Percentiles rank a stretch among this genome's conserved stretches.
Conservation (phyloP, 2,888 invertebrate species). For the Acleris cristana region DNA sequence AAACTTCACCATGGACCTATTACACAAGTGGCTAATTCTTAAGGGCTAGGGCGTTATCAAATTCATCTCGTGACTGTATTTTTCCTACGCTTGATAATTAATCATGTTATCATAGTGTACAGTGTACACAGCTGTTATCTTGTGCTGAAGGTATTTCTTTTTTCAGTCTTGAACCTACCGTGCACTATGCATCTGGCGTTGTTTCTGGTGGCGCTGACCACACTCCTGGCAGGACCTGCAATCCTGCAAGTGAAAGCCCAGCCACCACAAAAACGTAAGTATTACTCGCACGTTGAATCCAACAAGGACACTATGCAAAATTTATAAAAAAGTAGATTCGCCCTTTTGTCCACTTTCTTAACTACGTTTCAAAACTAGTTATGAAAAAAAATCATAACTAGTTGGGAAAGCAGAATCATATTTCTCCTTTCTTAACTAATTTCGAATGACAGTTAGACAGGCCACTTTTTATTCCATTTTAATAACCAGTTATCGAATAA, state of each 20-base stretch:
- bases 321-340: too few relatives aligned
- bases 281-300: neutral
- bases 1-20: neutral
- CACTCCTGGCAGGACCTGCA: conserved; percentile 46
- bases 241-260: conserved; percentile 38
- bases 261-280: conserved; percentile 51
- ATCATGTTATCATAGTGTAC: conserved; percentile 48
- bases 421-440: too few relatives aligned
- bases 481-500: too few relatives aligned
- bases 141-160: conserved; percentile 6
- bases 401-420: too few relatives aligned
- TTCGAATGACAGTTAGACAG: too few relatives aligned
- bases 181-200: conserved; percentile 41
- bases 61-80: conserved; percentile 73
- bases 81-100: conserved; percentile 75
- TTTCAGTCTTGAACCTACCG: conserved; percentile 45
- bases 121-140: conserved; percentile 8
- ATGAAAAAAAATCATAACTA: too few relatives aligned
- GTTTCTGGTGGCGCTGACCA: conserved; percentile 8
- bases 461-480: too few relatives aligned
- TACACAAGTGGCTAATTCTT: neutral
- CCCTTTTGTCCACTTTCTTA: too few relatives aligned
- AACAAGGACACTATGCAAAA: neutral
- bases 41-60: conserved; percentile 16
- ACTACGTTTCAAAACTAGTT: too few relatives aligned